Evolutionary conservation across 2,888 invertebrate species (phyloP).

Genomic region (Acanthosoma haemorrhoidale): DNA sequence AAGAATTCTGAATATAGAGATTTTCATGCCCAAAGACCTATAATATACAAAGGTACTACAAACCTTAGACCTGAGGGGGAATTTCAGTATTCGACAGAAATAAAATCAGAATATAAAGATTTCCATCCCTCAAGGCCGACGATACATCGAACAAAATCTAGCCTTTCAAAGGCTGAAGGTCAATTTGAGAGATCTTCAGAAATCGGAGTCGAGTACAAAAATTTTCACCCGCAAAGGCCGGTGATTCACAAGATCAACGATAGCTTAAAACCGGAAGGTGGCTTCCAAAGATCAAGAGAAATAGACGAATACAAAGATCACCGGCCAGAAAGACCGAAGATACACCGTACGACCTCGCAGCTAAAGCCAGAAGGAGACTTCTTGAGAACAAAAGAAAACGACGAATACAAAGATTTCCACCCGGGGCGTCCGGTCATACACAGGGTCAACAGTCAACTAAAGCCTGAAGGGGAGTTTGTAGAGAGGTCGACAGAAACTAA

Average conservation of each 20-base stretch:
- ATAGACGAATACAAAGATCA: conserved; percentile 37
- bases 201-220: conserved; percentile 35
- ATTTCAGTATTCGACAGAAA: conserved; percentile 36
- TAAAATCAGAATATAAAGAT: conserved; percentile 34
- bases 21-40: conserved; percentile 36
- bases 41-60: conserved; percentile 33
- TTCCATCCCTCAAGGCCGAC: conserved; percentile 32
- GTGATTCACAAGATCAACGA: conserved; percentile 34
- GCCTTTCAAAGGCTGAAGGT: conserved; percentile 37
- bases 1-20: conserved; percentile 33
- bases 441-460: conserved; percentile 32
- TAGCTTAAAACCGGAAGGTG: conserved; percentile 36
- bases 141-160: conserved; percentile 35
- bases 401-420: conserved; percentile 36
- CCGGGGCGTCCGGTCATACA: conserved; percentile 33
- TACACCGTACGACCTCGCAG: conserved; percentile 33
- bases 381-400: conserved; percentile 28
- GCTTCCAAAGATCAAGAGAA: conserved; percentile 34
- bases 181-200: conserved; percentile 34
- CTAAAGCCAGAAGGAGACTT: conserved; percentile 38
- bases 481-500: conserved; percentile 31
- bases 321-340: conserved; percentile 35
- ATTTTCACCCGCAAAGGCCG: conserved; percentile 38
- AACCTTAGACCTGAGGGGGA: conserved; percentile 40
- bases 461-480: conserved; percentile 38